Percentiles rank a stretch among this genome's conserved stretches.
Conservation (phyloP, 2,888 invertebrate species). For the Drosophila flavopinicola region DNA sequence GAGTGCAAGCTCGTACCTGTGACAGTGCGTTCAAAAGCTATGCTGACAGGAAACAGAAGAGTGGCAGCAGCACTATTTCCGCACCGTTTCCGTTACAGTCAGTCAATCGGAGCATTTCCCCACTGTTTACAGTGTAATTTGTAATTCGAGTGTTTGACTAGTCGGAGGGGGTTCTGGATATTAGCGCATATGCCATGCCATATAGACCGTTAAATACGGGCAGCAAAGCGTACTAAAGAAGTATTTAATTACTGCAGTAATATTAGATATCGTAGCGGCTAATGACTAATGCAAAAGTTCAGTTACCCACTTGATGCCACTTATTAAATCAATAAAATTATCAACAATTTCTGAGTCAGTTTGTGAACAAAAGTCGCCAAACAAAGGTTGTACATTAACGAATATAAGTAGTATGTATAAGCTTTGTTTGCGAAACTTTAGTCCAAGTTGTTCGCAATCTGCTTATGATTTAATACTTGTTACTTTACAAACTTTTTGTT, state of each 20-base stretch:
- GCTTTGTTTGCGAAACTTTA: too few species aligned
- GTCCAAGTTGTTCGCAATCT: too few species aligned
- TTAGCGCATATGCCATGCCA: constrained; percentile 12
- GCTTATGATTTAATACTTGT: too few species aligned
- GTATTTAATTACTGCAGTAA: constrained; percentile 29
- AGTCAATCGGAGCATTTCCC: constrained; percentile 17
- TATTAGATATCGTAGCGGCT: constrained; percentile 21
- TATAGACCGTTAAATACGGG: constrained; percentile 21
- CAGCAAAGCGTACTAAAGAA: constrained; percentile 14
- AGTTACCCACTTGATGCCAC: constrained; percentile 24
- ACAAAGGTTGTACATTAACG: not conserved
- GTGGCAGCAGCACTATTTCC: constrained; percentile 19
- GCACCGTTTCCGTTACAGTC: constrained; percentile 12
- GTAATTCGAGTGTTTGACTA: constrained; percentile 38
- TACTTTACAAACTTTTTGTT: too few species aligned
- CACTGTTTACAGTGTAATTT: constrained; percentile 40
- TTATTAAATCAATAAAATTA: constrained; percentile 68
- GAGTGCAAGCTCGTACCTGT: not conserved
- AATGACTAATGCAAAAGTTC: constrained; percentile 27
- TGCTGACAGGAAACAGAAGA: constrained; percentile 15
- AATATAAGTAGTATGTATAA: not conserved
- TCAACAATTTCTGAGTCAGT: constrained; percentile 36
- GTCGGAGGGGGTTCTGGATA: constrained; percentile 8
- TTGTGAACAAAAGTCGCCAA: constrained; percentile 13
- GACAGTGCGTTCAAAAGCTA: constrained; percentile 12